phyloP scores from a whole-genome alignment of 2,113 vertebrate species.

The Nycticorax nycticorax region DNA sequence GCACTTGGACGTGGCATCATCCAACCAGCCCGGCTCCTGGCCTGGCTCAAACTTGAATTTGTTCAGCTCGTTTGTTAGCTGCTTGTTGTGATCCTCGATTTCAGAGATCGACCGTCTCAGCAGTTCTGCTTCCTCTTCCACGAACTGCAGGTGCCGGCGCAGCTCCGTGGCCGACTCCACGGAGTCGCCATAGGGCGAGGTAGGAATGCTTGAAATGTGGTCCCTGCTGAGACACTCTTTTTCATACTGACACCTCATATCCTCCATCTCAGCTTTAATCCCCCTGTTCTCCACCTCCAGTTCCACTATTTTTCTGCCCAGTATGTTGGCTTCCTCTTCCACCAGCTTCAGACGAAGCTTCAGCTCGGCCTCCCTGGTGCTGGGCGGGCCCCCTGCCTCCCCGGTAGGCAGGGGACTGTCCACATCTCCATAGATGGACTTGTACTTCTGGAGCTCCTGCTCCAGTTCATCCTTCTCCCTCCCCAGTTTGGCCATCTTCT shows the following conservation, averaged over 20 bases:
- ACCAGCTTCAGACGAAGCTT: conserved; percentile 94
- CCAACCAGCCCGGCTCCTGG: conserved; percentile 70
- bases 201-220: conserved; percentile 88
- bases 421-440: conserved; percentile 91
- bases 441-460: conserved; percentile 96
- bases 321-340: conserved; percentile 96
- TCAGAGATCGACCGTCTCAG: conserved; percentile 92
- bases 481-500: conserved; percentile 96
- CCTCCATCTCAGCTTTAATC: conserved; percentile 94
- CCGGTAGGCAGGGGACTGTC: conserved; percentile 89
- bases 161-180: conserved; percentile 89
- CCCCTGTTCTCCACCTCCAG: conserved; percentile 97
- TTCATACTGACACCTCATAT: conserved; percentile 91
- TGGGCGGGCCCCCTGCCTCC: conserved; percentile 90
- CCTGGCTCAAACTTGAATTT: conserved; percentile 90
- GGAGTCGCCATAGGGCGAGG: conserved; percentile 88
- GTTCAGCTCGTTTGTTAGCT: conserved; percentile 90
- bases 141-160: conserved; percentile 92
- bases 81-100: conserved; percentile 95
- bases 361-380: conserved; percentile 92
- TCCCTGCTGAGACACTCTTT: conserved; percentile 87
- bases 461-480: conserved; percentile 93
- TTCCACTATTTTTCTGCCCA: conserved; percentile 96
- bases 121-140: conserved; percentile 95
- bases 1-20: conserved; percentile 31